Evolutionary conservation across 2,797 vertebrate genomes (phyloP).

Genomic region (Forpus xanthops): DNA sequence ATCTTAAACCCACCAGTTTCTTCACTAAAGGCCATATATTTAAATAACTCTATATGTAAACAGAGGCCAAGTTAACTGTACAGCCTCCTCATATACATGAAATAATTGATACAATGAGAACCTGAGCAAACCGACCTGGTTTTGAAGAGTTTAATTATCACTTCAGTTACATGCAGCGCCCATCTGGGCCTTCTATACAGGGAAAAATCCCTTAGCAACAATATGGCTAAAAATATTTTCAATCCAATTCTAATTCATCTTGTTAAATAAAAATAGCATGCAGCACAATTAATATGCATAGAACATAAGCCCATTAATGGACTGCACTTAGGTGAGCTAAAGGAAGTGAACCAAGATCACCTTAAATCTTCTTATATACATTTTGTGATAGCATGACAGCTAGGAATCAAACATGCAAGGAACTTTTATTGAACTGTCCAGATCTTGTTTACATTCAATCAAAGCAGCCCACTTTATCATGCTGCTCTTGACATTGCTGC

Average conservation of each 20-base stretch:
- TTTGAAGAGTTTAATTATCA: not conserved
- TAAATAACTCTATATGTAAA: not conserved
- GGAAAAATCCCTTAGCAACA: not conserved
- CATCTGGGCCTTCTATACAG: not conserved
- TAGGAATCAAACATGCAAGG: conserved; percentile 62
- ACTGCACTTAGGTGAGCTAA: conserved; percentile 32
- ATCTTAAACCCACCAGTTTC: not conserved
- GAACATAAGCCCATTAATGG: conserved; percentile 18
- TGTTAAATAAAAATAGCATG: not conserved
- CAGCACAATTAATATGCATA: conserved; percentile 31
- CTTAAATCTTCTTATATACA: conserved; percentile 27
- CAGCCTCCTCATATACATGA: not conserved
- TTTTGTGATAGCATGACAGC: conserved; percentile 29
- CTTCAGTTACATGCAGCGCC: not conserved
- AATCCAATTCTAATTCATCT: not conserved
- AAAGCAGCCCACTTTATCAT: conserved; percentile 49
- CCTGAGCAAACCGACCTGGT: not conserved
- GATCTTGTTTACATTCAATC: conserved; percentile 61
- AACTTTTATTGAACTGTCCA: conserved; percentile 59
- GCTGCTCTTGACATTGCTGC: conserved; percentile 44
- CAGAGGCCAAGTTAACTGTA: not conserved
- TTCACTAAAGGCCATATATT: not conserved
- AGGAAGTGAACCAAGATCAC: conserved; percentile 22
- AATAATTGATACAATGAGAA: not conserved
- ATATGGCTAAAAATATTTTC: not conserved